Evolutionary conservation across 2,797 vertebrate species (phyloP), one percentile per base, ranked within the genome.

Genomic region (Girardinus metallicus): DNA sequence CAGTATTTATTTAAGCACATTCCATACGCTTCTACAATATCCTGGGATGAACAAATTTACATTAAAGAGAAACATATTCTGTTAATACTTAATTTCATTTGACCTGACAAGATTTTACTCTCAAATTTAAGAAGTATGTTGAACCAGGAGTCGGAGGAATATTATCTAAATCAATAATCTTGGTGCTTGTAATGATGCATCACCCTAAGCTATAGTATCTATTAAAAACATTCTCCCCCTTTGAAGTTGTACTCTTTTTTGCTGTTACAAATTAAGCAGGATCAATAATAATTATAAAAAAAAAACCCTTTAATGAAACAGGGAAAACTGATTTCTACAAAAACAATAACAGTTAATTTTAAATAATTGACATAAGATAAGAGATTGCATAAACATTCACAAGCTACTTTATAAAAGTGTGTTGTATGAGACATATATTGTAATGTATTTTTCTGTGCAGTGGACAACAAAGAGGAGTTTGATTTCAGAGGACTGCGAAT

Each of bases 401-500:
- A 53, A 51, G 47, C 47, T 34, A 53, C 18, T 8, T 51, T 18
- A 39, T 2, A 15, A 47, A 21, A 34, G 23, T 7, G 10, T 1
- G 49, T 53, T 41, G 34, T 4, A 55, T 41, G 60, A 36, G 41
- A 55, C 7, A 11, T 29, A 12, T 43, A 53, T 41, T 47, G 46
- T n/a, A 1, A 51, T 23, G 0, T 0, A 26, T 72, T 88, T 80
- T 23, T n/a, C 51, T 75, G 76, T 81, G 1, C 92, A 99, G 98
- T 95, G 80, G 96, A 97, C 1, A 95, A 92, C 31, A 96, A 95
- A 80, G 96, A 97, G 78, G 93, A 95, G 81, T 97, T 98, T 84
- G 96, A 98, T 75, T 96, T 99, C 81, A 92, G 88, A 16, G 95
- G 95, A 1, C 86, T 98, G 13, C 96, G 98, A 86, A 77, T 99